Evolutionary conservation across 1,140 invertebrate genomes (phyloP).

Genomic region (Aethina tumida): DNA sequence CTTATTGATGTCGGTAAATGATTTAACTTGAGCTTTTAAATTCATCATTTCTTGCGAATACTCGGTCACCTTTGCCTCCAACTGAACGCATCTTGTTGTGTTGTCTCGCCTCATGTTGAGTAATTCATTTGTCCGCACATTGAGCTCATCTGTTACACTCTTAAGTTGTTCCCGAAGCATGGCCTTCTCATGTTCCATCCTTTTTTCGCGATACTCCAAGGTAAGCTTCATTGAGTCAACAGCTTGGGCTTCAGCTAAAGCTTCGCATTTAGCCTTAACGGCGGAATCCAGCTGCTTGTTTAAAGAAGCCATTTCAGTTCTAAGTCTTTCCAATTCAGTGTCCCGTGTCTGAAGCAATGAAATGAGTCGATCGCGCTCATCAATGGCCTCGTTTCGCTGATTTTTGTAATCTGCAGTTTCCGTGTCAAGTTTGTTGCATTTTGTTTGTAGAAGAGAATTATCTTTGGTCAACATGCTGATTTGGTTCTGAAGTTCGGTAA

Average conservation of each 20-base stretch:
- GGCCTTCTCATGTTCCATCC: slow-evolving; percentile 68
- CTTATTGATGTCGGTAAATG: slow-evolving; percentile 55
- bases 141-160: slow-evolving; percentile 63
- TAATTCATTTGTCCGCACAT: slow-evolving; percentile 63
- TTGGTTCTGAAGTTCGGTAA: slow-evolving; percentile 49
- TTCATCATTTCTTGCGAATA: slow-evolving; percentile 69
- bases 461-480: slow-evolving; percentile 49
- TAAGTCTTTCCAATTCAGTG: slow-evolving; percentile 56
- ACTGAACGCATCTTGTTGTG: slow-evolving; percentile 54
- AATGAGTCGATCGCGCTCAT: slow-evolving; percentile 61
- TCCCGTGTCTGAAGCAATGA: slow-evolving; percentile 58
- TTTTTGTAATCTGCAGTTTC: slow-evolving; percentile 43
- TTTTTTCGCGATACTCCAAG: slow-evolving; percentile 68
- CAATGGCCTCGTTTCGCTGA: slow-evolving; percentile 51
- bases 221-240: slow-evolving; percentile 66
- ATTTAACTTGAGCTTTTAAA: slow-evolving; percentile 49
- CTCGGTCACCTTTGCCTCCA: slow-evolving; percentile 67
- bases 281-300: slow-evolving; percentile 56
- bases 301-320: slow-evolving; percentile 50
- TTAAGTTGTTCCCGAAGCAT: slow-evolving; percentile 67
- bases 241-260: slow-evolving; percentile 67
- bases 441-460: slow-evolving; percentile 50
- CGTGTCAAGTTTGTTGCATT: slow-evolving; percentile 42
- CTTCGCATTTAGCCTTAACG: slow-evolving; percentile 71
- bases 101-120: slow-evolving; percentile 65